A percentile compares a stretch with the other conserved stretches of the same genome.
Evolutionary conservation across 2,113 vertebrate genomes (phyloP).

Genomic region (Cavia aperea): DNA sequence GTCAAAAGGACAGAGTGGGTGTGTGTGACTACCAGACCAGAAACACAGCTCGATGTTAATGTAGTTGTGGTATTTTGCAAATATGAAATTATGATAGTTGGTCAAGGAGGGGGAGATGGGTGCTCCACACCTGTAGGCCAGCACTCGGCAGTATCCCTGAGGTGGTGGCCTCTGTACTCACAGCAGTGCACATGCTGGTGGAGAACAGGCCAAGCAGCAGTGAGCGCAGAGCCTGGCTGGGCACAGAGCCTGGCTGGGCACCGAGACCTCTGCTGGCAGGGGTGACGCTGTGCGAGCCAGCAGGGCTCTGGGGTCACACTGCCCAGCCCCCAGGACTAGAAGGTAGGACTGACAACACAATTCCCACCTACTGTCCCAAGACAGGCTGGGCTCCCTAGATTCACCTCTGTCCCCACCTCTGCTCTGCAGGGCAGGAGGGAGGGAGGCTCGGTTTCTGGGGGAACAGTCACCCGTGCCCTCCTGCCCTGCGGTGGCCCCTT

Average conservation of each 20-base stretch:
- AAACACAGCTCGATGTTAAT: not conserved
- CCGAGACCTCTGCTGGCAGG: not conserved
- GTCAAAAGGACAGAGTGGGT: not conserved
- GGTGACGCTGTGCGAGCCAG: rapidly evolving
- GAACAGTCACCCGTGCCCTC: not conserved
- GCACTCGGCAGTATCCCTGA: not conserved
- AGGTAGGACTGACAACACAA: not conserved
- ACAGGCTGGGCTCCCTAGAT: not conserved
- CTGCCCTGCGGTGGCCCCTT: not conserved
- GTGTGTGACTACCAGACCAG: rapidly evolving
- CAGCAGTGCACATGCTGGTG: too few relatives aligned
- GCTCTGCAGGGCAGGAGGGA: not conserved
- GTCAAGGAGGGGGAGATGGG: not conserved
- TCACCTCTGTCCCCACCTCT: too few relatives aligned
- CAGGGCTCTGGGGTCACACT: too few relatives aligned
- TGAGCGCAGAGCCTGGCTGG: rapidly evolving
- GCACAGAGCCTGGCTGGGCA: too few relatives aligned
- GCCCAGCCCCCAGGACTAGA: not conserved
- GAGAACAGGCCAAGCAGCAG: rapidly evolving
- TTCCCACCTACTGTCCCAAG: not conserved
- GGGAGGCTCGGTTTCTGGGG: not conserved
- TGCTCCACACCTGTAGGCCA: rapidly evolving
- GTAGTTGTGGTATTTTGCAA: rapidly evolving
- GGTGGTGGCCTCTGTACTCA: rapidly evolving
- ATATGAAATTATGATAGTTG: not conserved